Percentiles rank a stretch among this genome's conserved stretches.
phyloP scores from a whole-genome alignment of 2,113 vertebrate species.

The Ceuthmochares aereus region DNA sequence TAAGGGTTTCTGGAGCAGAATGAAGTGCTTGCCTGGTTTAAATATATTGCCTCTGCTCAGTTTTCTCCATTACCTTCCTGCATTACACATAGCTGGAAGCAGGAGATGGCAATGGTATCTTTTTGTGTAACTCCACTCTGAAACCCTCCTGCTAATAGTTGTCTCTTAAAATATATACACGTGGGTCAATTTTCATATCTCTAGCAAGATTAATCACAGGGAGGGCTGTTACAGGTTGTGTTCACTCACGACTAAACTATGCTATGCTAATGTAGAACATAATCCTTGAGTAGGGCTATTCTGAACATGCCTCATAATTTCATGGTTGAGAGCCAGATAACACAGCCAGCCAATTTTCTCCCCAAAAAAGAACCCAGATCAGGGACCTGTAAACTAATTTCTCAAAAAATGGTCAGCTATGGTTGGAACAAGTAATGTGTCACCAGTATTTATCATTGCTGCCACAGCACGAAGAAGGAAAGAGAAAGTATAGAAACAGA shows the following conservation, averaged over 20 bases:
- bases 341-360: neutral
- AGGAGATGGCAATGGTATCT: neutral
- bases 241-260: neutral
- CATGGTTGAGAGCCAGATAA: neutral
- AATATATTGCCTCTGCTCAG: neutral
- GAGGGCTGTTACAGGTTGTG: neutral
- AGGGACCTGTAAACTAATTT: conserved; percentile 2
- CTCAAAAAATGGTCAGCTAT: neutral
- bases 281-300: neutral
- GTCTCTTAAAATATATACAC: neutral
- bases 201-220: neutral
- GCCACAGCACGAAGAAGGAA: neutral
- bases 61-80: neutral
- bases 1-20: neutral
- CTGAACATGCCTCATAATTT: neutral
- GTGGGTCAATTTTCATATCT: neutral
- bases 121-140: neutral
- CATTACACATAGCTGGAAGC: neutral
- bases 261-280: neutral
- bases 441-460: neutral
- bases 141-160: neutral
- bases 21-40: neutral
- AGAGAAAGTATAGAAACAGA: neutral
- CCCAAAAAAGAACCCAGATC: neutral
- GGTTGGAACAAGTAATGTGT: neutral